phyloP scores from a whole-genome alignment of 2,888 invertebrate species.

The Rugalucina vietnamica region DNA sequence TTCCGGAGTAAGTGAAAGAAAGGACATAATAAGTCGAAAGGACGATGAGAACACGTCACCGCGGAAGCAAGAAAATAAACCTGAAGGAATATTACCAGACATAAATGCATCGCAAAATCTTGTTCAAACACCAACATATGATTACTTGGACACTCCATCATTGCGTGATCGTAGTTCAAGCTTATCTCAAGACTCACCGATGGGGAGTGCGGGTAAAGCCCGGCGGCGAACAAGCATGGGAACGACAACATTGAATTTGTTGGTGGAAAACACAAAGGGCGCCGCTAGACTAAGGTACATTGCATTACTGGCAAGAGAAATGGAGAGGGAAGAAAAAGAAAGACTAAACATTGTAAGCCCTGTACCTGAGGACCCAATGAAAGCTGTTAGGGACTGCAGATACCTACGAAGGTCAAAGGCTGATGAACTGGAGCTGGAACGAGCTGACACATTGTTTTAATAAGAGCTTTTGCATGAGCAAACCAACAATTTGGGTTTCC shows the following conservation, averaged over 20 bases:
- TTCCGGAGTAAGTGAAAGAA: neutral
- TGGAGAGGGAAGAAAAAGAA: constrained; percentile 45
- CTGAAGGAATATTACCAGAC: neutral
- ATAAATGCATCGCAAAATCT: neutral
- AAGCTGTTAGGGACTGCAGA: neutral
- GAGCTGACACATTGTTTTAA: too few species aligned
- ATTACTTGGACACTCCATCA: neutral
- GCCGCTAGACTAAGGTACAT: constrained; percentile 57
- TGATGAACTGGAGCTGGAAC: too few species aligned
- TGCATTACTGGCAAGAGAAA: constrained; percentile 44
- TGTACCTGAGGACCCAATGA: neutral
- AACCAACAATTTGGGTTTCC: neutral
- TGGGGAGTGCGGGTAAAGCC: neutral
- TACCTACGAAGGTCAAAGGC: neutral
- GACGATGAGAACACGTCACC: too few species aligned
- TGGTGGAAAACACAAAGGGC: constrained; percentile 51
- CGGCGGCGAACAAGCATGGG: constrained; percentile 30
- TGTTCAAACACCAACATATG: neutral
- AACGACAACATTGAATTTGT: constrained; percentile 32
- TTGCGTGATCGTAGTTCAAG: neutral
- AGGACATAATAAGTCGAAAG: too few species aligned
- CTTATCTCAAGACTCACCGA: neutral
- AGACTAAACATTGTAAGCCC: neutral
- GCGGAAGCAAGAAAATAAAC: neutral
- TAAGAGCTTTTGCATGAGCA: too few species aligned